phyloP scores from a whole-genome alignment of 2,888 invertebrate species.

The Metacarcinus magister region DNA sequence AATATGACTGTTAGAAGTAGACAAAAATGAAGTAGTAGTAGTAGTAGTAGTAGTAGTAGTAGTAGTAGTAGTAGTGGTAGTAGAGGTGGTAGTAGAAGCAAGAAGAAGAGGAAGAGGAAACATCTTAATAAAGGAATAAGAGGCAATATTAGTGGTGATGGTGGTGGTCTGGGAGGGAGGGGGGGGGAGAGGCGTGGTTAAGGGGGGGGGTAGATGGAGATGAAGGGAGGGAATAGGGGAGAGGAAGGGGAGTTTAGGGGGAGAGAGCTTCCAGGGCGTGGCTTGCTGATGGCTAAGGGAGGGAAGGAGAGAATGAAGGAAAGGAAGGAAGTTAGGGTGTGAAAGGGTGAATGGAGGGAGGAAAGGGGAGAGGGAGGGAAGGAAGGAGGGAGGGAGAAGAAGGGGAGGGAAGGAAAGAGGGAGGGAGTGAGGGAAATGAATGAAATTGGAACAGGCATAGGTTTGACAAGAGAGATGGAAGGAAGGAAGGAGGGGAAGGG shows the following conservation, averaged over 20 bases:
- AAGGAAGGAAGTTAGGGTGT: background rate
- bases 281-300: background rate
- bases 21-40: background rate
- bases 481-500: background rate
- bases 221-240: background rate
- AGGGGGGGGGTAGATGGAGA: background rate
- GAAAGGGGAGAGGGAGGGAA: background rate
- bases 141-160: background rate
- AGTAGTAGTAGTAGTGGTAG: background rate
- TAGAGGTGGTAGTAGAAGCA: background rate
- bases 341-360: background rate
- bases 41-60: background rate
- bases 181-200: background rate
- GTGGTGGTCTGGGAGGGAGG: background rate
- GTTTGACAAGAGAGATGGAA: background rate
- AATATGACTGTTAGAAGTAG: background rate
- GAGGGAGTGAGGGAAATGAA: background rate
- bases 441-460: background rate
- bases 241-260: background rate
- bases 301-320: background rate
- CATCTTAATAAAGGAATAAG: slow-evolving; percentile 3
- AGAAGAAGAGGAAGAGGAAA: background rate
- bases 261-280: background rate
- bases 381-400: background rate
- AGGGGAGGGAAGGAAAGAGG: background rate